Conservation (phyloP, 2,888 invertebrate species). For the Ectobius pallidus region DNA sequence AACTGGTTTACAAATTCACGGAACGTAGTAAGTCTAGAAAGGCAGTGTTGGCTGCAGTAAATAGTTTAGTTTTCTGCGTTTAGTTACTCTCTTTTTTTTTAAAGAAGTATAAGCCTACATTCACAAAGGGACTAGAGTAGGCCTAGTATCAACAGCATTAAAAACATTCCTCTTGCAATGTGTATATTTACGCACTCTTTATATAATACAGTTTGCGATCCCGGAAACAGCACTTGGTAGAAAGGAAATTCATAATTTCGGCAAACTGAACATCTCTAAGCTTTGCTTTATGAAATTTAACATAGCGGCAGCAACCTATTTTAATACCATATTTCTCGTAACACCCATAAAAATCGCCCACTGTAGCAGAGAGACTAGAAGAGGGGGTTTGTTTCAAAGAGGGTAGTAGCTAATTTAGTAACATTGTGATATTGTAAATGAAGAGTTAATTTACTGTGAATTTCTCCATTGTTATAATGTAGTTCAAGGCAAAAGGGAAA, state of each 20-base stretch:
- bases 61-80: too few species aligned
- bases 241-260: constrained; percentile 13
- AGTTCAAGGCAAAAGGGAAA: constrained; percentile 31
- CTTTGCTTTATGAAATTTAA: constrained; percentile 10
- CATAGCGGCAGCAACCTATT: constrained; percentile 5
- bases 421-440: constrained; percentile 32
- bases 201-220: too few species aligned
- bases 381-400: not conserved
- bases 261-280: not conserved
- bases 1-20: too few species aligned
- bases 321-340: constrained; percentile 15
- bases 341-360: not conserved
- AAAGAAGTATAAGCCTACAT: too few species aligned
- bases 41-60: too few species aligned
- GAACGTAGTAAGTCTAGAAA: too few species aligned
- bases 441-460: constrained; percentile 36
- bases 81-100: too few species aligned
- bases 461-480: constrained; percentile 27
- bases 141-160: too few species aligned
- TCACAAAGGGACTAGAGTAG: too few species aligned
- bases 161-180: too few species aligned
- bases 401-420: constrained; percentile 25
- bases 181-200: too few species aligned
- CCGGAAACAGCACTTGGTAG: not conserved
- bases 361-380: not conserved